These are phyloP conservation scores for Melieria crassipennis DNA, from an alignment of 2,888 invertebrate genomes.

Conservation along the genomic window DNA sequence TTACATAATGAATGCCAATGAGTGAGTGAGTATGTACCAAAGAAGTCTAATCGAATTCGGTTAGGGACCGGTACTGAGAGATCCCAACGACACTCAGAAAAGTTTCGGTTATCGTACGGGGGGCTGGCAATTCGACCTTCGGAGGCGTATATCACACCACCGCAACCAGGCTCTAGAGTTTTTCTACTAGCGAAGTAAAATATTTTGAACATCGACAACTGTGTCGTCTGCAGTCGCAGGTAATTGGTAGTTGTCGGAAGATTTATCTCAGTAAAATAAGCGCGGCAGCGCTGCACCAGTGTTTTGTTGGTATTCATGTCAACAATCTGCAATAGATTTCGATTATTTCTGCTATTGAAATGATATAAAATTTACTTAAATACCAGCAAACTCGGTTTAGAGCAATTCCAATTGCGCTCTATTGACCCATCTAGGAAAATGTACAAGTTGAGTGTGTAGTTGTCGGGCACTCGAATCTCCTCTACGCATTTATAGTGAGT, in stretches of 20 bases:
- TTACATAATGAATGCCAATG: background rate
- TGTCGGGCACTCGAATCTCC: slow-evolving; percentile 73
- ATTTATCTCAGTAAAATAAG: background rate
- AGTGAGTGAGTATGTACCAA: slow-evolving; percentile 44
- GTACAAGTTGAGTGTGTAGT: slow-evolving; percentile 76
- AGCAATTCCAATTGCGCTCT: slow-evolving; percentile 21
- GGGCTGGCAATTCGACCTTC: slow-evolving; percentile 71
- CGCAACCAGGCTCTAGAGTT: slow-evolving; percentile 51
- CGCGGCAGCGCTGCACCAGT: slow-evolving; percentile 41
- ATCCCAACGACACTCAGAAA: slow-evolving; percentile 72
- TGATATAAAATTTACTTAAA: slow-evolving; percentile 11
- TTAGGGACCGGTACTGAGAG: slow-evolving; percentile 68
- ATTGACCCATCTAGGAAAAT: slow-evolving; percentile 60
- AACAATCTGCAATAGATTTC: slow-evolving; percentile 46
- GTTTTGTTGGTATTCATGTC: slow-evolving; percentile 49
- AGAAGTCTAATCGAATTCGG: slow-evolving; percentile 46
- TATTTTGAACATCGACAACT: slow-evolving; percentile 30
- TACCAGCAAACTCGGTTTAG: slow-evolving; percentile 46
- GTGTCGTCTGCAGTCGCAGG: slow-evolving; percentile 45
- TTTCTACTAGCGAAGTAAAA: slow-evolving; percentile 49
- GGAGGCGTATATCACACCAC: slow-evolving; percentile 48
- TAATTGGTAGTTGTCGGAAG: slow-evolving; percentile 48
- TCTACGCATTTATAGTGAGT: slow-evolving; percentile 72
- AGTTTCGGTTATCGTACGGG: slow-evolving; percentile 69
- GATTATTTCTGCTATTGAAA: background rate